These are phyloP conservation scores for Octodonta nipae DNA, from an alignment of 2,888 invertebrate genomes.

Conservation along the genomic window DNA sequence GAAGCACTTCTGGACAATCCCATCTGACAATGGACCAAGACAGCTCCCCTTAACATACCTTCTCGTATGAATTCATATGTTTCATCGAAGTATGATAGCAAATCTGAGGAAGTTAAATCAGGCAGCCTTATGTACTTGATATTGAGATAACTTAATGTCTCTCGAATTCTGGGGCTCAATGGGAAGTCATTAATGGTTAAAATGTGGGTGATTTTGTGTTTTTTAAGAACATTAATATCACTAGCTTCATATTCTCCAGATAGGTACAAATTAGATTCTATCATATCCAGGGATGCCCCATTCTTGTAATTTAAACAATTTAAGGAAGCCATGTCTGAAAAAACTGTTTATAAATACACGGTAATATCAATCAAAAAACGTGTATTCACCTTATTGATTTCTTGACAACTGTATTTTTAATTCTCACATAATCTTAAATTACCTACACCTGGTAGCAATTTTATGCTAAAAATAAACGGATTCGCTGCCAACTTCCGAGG, in stretches of 20 bases:
- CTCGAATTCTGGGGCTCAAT: slow-evolving; percentile 7
- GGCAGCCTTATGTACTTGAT: slow-evolving; percentile 11
- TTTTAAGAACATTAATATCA: slow-evolving; percentile 8
- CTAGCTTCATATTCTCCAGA: slow-evolving; percentile 8
- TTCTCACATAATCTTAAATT: too few relatives aligned
- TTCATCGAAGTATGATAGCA: slow-evolving; percentile 11
- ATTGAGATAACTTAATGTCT: slow-evolving; percentile 7
- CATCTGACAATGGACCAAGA: slow-evolving; percentile 12
- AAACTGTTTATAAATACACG: too few relatives aligned
- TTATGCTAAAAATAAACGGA: too few relatives aligned
- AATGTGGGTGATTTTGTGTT: slow-evolving; percentile 13
- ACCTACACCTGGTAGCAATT: too few relatives aligned
- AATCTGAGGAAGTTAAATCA: slow-evolving; percentile 9
- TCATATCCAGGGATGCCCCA: slow-evolving; percentile 12
- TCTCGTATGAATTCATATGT: slow-evolving; percentile 12
- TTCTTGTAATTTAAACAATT: too few relatives aligned
- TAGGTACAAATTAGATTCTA: slow-evolving; percentile 11
- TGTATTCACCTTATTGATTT: too few relatives aligned
- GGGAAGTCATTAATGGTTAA: slow-evolving; percentile 12
- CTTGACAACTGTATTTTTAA: too few relatives aligned
- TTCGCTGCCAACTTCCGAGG: too few relatives aligned
- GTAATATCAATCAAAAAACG: too few relatives aligned
- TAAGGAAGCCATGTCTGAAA: too few relatives aligned
- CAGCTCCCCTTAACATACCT: slow-evolving; percentile 10
- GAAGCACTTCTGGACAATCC: slow-evolving; percentile 12